These are phyloP conservation scores for Paracyprichromis sp. DNA, from an alignment of 2,113 vertebrate genomes.

Conservation along the genomic window DNA sequence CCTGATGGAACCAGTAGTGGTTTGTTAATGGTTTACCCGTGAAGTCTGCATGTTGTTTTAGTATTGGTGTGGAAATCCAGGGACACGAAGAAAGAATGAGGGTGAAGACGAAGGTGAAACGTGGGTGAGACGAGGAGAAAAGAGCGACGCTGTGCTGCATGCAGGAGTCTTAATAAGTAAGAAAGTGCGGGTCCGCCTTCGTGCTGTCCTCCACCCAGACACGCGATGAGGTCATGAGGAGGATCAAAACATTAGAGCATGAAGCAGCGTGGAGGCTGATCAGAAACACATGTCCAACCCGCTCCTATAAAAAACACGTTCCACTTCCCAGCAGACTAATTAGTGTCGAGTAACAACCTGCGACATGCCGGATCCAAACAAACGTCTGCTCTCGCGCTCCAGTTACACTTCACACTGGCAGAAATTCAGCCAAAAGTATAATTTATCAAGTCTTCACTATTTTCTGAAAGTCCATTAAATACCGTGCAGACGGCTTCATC, in stretches of 20 bases:
- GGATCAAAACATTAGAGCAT: slow-evolving; percentile 23
- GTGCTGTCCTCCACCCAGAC: background rate
- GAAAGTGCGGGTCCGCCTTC: background rate
- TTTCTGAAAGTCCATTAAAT: background rate
- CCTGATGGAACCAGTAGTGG: background rate
- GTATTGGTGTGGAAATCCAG: background rate
- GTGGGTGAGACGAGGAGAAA: background rate
- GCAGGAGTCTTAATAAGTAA: background rate
- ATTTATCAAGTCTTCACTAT: background rate
- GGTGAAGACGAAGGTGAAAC: background rate
- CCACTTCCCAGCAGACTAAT: background rate
- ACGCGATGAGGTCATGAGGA: slow-evolving; percentile 27
- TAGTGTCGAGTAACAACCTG: background rate
- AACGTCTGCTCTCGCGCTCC: background rate
- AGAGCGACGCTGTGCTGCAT: background rate
- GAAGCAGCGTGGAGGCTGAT: slow-evolving; percentile 17
- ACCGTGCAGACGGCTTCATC: background rate
- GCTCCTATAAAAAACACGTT: background rate
- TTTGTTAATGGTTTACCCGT: background rate
- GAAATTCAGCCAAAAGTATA: fast-evolving
- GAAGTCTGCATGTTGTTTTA: background rate
- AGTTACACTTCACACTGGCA: background rate
- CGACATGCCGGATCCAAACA: background rate
- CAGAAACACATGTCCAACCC: slow-evolving; percentile 24
- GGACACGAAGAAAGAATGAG: background rate